These are phyloP conservation scores for Megaceryle alcyon DNA, from an alignment of 2,797 vertebrate genomes.

Conservation along the genomic window DNA sequence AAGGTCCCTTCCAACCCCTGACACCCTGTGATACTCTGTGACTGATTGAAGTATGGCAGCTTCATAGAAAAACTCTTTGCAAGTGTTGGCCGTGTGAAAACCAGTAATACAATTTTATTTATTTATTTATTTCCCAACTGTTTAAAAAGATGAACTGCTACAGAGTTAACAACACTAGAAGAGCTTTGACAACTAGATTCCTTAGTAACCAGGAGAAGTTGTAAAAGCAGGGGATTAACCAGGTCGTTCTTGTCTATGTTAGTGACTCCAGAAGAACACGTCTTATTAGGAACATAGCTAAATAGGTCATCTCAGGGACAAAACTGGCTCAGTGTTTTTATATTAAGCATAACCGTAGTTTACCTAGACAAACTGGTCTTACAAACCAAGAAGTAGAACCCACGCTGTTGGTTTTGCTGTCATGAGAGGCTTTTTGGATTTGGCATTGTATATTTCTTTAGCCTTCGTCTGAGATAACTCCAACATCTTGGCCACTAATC, in stretches of 20 bases:
- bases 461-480: neutral
- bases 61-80: slow-evolving; percentile 39
- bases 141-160: neutral
- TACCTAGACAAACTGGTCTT: neutral
- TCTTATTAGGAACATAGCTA: neutral
- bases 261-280: neutral
- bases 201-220: neutral
- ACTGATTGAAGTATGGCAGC: slow-evolving; percentile 34
- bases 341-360: neutral
- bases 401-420: neutral
- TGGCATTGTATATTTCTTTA: neutral
- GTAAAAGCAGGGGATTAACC: neutral
- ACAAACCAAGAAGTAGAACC: neutral
- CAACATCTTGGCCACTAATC: neutral
- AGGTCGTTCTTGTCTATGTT: fast-evolving
- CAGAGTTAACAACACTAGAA: neutral
- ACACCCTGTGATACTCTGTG: no score
- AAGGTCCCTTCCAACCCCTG: no score
- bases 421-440: neutral
- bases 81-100: slow-evolving; percentile 42
- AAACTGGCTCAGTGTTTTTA: neutral
- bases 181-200: neutral
- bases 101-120: slow-evolving; percentile 16
- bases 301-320: neutral
- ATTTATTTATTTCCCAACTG: slow-evolving; percentile 1